phyloP scores from a whole-genome alignment of 2,888 invertebrate genomes.

The Malthinus seriepunctatus region DNA sequence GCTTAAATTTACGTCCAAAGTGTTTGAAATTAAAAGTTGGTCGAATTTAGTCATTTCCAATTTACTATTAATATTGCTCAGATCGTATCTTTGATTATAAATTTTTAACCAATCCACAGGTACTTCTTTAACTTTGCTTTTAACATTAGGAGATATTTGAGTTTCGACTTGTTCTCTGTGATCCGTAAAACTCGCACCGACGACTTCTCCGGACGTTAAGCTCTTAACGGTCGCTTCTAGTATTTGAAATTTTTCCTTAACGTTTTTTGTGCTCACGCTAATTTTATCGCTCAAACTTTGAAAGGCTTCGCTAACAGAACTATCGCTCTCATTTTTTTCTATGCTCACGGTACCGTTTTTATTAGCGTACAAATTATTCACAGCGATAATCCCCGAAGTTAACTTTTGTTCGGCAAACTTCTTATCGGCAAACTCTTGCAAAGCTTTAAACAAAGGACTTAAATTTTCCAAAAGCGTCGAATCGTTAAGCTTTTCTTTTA shows the following conservation, averaged over 20 bases:
- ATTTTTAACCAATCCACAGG: constrained; percentile 39
- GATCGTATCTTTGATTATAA: constrained; percentile 48
- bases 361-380: constrained; percentile 50
- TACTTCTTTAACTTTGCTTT: constrained; percentile 7
- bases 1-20: constrained; percentile 37
- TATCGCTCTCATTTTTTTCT: constrained; percentile 40
- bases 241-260: constrained; percentile 61
- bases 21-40: constrained; percentile 37
- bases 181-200: not conserved
- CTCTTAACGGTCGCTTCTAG: constrained; percentile 51
- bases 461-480: constrained; percentile 46
- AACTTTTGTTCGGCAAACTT: constrained; percentile 55
- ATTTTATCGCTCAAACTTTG: constrained; percentile 60
- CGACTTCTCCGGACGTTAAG: constrained; percentile 43
- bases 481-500: constrained; percentile 57
- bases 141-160: not conserved
- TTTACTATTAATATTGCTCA: constrained; percentile 49
- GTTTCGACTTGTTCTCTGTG: not conserved
- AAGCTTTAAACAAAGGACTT: constrained; percentile 52
- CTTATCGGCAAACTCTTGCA: constrained; percentile 52
- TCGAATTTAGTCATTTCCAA: constrained; percentile 44
- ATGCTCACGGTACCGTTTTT: constrained; percentile 21
- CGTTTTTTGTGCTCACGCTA: constrained; percentile 58
- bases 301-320: constrained; percentile 55
- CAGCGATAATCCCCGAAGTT: constrained; percentile 62